Evolutionary conservation across 2,113 vertebrate species (phyloP), one percentile per base, ranked within the genome.

Genomic region (Psettodes erumei): DNA sequence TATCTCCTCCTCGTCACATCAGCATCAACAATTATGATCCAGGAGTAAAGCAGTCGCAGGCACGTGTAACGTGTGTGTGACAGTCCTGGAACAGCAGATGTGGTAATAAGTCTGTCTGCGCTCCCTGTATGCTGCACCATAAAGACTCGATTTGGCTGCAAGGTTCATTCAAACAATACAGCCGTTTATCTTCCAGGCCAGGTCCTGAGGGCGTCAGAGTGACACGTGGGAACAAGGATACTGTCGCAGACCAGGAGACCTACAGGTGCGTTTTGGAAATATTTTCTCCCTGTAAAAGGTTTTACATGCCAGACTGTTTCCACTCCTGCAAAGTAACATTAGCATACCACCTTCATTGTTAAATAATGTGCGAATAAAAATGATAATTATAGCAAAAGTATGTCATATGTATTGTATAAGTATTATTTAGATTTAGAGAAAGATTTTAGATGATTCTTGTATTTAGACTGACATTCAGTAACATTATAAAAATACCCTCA

Each of bases 161-260:
- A 40, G n/a, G n/a, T n/a, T n/a, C n/a, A n/a, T n/a, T n/a, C 75
- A 75, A 60, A 59, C 43, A n/a, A n/a, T n/a, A 68, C 48, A 60
- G 60, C 48, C 2, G 59, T 87, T 88, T 85, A 88, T 91, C 89
- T 66, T 81, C 25, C 37, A 21, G 72, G 33, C 43, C 81, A 89
- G 75, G 62, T 63, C 47, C 30, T 21, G 28, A 33, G 42, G 48
- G 19, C 27, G 58, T 79, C 72, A 75, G n/a, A 10, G 55, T 32
- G 19, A 9, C 70, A 56, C 2, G n/a, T 30, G 12, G 55, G 23
- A 28, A 25, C 30, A 1, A 30, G 37, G 16, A 28, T 2, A 6
- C 28, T 19, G 18, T 1, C 33, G 18, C 8, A 19, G 28, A 77
- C 27, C 43, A 47, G 35, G 32, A 48, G 2, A 19, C 28, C n/a